Evolutionary conservation across 2,797 vertebrate species (phyloP).

Genomic region (Erpetoichthys calabaricus): DNA sequence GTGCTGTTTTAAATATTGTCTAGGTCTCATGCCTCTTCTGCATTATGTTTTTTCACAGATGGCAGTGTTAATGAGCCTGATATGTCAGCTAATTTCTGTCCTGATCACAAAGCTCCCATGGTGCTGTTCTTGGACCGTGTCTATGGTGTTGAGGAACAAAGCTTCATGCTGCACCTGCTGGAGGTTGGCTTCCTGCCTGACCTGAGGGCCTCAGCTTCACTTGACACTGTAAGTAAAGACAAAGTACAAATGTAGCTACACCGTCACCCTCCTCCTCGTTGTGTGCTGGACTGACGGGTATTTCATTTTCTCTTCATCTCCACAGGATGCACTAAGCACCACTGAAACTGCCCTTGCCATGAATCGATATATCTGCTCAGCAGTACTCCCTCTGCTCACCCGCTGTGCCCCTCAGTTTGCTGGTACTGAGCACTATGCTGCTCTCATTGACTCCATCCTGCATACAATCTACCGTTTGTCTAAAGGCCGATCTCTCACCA

Average conservation of each 20-base stretch:
- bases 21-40: too few relatives aligned
- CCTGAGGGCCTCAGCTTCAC: slow-evolving; percentile 76
- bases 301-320: background rate
- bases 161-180: slow-evolving; percentile 81
- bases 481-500: slow-evolving; percentile 90
- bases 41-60: slow-evolving; percentile 45
- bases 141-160: slow-evolving; percentile 90
- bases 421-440: slow-evolving; percentile 78
- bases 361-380: slow-evolving; percentile 86
- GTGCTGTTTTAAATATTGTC: too few relatives aligned
- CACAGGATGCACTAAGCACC: slow-evolving; percentile 78
- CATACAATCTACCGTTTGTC: slow-evolving; percentile 93
- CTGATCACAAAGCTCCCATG: slow-evolving; percentile 96
- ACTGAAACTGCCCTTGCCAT: slow-evolving; percentile 88
- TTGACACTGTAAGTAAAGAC: slow-evolving; percentile 73
- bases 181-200: slow-evolving; percentile 95
- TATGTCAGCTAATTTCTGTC: slow-evolving; percentile 89
- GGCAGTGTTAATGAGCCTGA: slow-evolving; percentile 81
- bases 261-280: too few relatives aligned
- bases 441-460: slow-evolving; percentile 82
- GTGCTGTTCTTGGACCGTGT: slow-evolving; percentile 94
- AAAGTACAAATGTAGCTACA: too few relatives aligned
- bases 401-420: slow-evolving; percentile 87
- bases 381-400: slow-evolving; percentile 83
- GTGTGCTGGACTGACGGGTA: too few relatives aligned